A percentile compares a stretch with the other conserved stretches of the same genome.
phyloP scores from a whole-genome alignment of 2,888 invertebrate species.

The Selenia dentaria region DNA sequence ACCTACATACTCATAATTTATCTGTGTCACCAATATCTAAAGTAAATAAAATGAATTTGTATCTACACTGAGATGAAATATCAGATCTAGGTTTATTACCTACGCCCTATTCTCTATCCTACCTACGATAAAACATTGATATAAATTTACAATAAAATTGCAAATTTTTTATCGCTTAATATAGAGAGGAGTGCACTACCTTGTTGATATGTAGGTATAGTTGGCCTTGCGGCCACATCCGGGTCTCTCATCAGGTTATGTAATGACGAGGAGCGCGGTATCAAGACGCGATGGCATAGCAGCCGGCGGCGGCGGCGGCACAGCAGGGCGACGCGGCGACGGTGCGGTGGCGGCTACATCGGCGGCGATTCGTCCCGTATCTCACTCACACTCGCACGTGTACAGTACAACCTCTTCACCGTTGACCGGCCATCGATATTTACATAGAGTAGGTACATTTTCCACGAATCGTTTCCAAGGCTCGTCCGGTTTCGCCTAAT shows the following conservation, averaged over 20 bases:
- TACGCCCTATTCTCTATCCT: no score
- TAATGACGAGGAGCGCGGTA: constrained; percentile 59
- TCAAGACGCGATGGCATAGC: constrained; percentile 21
- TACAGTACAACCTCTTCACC: constrained; percentile 6
- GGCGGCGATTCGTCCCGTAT: background rate
- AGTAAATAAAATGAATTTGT: no score
- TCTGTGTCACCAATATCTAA: no score
- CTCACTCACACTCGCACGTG: background rate
- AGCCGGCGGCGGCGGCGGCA: constrained; percentile 8
- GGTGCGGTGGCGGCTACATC: background rate
- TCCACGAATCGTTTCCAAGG: constrained; percentile 20
- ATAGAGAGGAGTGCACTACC: constrained; percentile 44
- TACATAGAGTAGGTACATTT: constrained; percentile 15
- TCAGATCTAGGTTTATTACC: no score
- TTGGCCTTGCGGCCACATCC: constrained; percentile 72
- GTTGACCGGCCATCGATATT: constrained; percentile 14
- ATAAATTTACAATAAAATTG: no score
- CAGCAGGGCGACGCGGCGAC: background rate
- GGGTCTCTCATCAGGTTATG: constrained; percentile 53
- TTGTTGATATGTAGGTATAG: constrained; percentile 49
- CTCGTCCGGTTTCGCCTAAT: constrained; percentile 10
- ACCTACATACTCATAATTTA: no score
- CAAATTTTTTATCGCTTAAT: background rate
- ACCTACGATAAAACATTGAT: no score
- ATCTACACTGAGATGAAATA: no score